Base-by-base conservation (phyloP, 1,140 invertebrate genomes). In the Spodoptera frugiperda region DNA sequence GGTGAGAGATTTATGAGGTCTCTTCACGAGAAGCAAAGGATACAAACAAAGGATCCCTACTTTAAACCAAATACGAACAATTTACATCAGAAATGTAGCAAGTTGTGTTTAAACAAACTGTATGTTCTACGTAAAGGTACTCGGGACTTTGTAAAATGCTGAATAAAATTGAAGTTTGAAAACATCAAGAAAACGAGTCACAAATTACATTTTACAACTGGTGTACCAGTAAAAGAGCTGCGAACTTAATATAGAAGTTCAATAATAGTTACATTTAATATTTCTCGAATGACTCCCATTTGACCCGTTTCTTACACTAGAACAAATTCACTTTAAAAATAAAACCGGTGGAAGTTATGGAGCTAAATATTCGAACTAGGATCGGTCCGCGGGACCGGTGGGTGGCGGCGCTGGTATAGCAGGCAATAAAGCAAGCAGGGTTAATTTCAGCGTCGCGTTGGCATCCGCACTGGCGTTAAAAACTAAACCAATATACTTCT, bases 401-500 rank as follows among this genome's bases (percentile, higher is more conserved):
- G n/a, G 72, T 81, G 68, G 75, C 44, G 39, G 39, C 14, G 51
- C 63, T 80, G 72, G 72, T 75, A 79, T 74, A 71, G 81, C 76
- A 67, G 63, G 70, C 84, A 82, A 87, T 88, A 90, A 87, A 89
- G 80, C 87, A 85, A 76, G 79, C 73, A 77, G 74, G 82, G 85
- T 82, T 84, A 87, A 90, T 87, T 87, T 85, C 85, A 73, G 76
- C 78, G 76, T 80, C 82, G 76, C 78, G 78, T 82, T 85, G 84
- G 85, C 86, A 83, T 77, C 81, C 76, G 75, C 81, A 82, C 77
- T 82, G 85, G 55, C 79, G 80, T 82, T 87, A 86, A 87, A 89
- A 89, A 89, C 89, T 90, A 90, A 90, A 88, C 89, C 87, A 89
- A 89, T 90, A 90, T 90, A 89, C 87, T 90, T 89, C 86, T 89